Evolutionary conservation across 2,888 invertebrate species (phyloP), one percentile per base, ranked within the genome.

Genomic region (Platerodrilus igneus): DNA sequence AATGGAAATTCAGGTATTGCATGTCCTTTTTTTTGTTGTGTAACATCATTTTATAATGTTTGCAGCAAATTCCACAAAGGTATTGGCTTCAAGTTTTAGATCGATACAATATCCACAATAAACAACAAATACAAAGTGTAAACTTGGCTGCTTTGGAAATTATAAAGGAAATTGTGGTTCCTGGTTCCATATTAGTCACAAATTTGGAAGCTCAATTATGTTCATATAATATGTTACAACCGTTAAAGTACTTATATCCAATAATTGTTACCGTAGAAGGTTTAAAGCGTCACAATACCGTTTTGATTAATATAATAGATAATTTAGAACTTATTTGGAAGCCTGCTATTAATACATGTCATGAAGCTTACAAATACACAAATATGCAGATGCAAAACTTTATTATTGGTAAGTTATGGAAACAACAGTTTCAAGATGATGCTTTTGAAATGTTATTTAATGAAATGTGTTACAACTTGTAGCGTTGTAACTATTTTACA

Each of bases 271-370:
- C 48, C 28, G 50, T 52, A 13, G 53, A 55, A 20, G 52, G 50
- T 16, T 38, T 62, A 11, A 46, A 50, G 17, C 37, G 48, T 10
- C 60, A 62, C 34, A 50, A 59, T 32, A n/a, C n/a, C n/a, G 45
- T 44, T 5, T 38, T 42, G 20, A 35, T 50, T 13, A 44, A 52
- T 28, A 38, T 51, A 18, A 34, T 53, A 46, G 6, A 63, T 68
- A 73, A 72, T 62, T 61, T 63, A 60, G 75, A 76, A 49, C 76
- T 78, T 1, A 76, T 83, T 48, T 83, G 83, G 83, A 73, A 74
- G n/a, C 73, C 75, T 20, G 78, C 78, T 4, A 62, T 78, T n/a
- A 60, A 72, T 8, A 64, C 81, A 14, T 81, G 82, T 57, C 71
- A 74, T 42, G 71, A 72, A 46, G 67, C 74, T 22, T 52, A 41